Base-by-base conservation (phyloP, 2,113 vertebrate genomes). In the Callorhinus ursinus region DNA sequence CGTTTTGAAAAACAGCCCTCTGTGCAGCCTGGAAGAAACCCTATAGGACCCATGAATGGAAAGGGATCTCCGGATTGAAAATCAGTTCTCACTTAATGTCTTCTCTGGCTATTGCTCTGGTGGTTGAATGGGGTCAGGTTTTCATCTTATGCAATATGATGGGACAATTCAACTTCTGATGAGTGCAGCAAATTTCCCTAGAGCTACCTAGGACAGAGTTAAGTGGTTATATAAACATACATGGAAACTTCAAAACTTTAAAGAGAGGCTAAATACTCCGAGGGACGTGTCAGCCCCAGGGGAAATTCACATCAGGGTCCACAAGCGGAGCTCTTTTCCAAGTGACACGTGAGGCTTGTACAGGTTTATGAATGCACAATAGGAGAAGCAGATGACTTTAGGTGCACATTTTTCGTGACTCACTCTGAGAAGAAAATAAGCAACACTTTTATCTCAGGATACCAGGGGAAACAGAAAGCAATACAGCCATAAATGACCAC, bases 301-400 rank as follows among this genome's bases (percentile, higher is more conserved):
- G 91, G 96, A 97, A 97, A 97, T 94, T 90, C 79, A 51, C 51
- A 67, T 79, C 72, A 63, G 77, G 90, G 95, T 97, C 95, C 95
- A 92, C 11, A 69, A 74, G 65, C 26, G 72, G 65, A 49, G 8
- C 39, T 80, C 69, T 80, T 42, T 31, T 71, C 39, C 74, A 31
- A n/a, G 51, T 55, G 39, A 46, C 59, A 16, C 1, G 0, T 19
- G 11, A 31, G 65, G 39, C 81, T 13, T 1, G 1, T 16, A 74
- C 22, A 7, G n/a, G 33, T 87, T 95, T 85, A 61, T 22, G 69
- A 63, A 65, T 36, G 7, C 2, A 53, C 5, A 39, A 12, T 11
- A 3, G 6, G n/a, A 57, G 51, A 59, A 69, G 63, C 49, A 96
- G 90, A 59, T 59, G 83, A 42, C 67, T 86, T 76, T 80, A 77